Evolutionary conservation across 2,113 vertebrate species (phyloP).

Genomic region (Semnornis frantzii): DNA sequence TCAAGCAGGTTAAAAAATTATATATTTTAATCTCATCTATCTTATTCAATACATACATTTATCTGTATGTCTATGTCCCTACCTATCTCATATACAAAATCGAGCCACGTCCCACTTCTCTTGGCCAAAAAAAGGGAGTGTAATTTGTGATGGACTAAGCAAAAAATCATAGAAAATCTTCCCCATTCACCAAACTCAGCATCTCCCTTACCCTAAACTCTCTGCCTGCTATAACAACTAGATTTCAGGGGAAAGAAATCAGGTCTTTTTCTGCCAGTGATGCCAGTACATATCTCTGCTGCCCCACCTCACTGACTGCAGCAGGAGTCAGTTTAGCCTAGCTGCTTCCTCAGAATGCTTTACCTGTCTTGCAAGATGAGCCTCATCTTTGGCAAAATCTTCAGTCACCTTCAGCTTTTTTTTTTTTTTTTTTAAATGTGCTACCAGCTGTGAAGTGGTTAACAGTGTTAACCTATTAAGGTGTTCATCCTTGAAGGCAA

Average conservation of each 20-base stretch:
- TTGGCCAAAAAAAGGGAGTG: background rate
- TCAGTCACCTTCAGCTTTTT: too few species aligned
- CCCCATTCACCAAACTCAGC: background rate
- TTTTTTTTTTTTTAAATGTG: background rate
- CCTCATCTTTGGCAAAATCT: background rate
- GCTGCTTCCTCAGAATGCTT: background rate
- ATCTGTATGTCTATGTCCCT: background rate
- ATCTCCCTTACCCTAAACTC: background rate
- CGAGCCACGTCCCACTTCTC: background rate
- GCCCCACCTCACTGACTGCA: background rate
- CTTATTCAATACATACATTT: background rate
- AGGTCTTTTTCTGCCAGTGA: background rate
- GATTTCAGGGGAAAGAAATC: background rate
- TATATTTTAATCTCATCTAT: background rate
- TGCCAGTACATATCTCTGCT: background rate
- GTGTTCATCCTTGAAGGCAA: background rate
- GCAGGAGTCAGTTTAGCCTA: background rate
- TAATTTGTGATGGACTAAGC: background rate
- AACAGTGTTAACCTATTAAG: background rate
- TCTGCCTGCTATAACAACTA: background rate
- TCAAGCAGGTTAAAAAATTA: background rate
- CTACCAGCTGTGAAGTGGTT: background rate
- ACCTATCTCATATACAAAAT: background rate
- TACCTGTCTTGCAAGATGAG: fast-evolving
- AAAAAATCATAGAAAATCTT: background rate